These are phyloP conservation scores for Colletes collaris DNA, from an alignment of 2,888 invertebrate species.

Conservation along the genomic window DNA sequence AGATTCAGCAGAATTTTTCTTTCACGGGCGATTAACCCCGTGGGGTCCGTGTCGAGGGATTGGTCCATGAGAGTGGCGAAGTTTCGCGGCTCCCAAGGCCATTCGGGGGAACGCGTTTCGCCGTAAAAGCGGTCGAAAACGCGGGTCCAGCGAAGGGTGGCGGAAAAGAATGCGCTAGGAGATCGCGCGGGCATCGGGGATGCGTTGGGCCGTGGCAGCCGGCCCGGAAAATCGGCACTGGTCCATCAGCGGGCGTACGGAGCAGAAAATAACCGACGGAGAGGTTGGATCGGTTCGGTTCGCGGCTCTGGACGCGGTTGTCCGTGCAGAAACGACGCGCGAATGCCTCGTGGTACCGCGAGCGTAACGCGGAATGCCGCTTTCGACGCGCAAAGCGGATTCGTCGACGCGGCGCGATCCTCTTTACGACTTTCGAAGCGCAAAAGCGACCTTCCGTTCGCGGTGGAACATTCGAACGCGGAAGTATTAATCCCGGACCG, in stretches of 20 bases:
- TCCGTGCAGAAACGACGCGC: slow-evolving; percentile 67
- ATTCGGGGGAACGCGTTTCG: slow-evolving; percentile 16
- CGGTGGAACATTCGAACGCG: slow-evolving; percentile 69
- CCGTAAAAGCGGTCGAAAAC: slow-evolving; percentile 59
- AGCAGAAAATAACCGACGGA: slow-evolving; percentile 75
- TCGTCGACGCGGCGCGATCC: slow-evolving; percentile 40
- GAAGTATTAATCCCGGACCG: slow-evolving; percentile 74
- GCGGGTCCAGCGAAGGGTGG: slow-evolving; percentile 68
- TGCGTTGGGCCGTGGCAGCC: slow-evolving; percentile 65
- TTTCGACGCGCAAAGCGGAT: slow-evolving; percentile 61
- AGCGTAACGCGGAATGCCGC: slow-evolving; percentile 80
- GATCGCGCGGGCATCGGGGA: slow-evolving; percentile 41
- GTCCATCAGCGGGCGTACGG: slow-evolving; percentile 76
- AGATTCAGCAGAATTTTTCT: slow-evolving; percentile 3
- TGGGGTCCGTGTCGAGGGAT: background rate
- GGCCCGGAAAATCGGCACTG: slow-evolving; percentile 79
- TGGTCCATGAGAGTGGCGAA: slow-evolving; percentile 38
- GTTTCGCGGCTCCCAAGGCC: slow-evolving; percentile 53
- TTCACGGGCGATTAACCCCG: slow-evolving; percentile 46
- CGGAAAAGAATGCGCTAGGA: slow-evolving; percentile 68
- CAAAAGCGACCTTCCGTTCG: slow-evolving; percentile 35
- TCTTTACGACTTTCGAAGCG: slow-evolving; percentile 60
- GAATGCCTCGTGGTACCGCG: slow-evolving; percentile 79
- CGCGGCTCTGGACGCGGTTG: slow-evolving; percentile 22
- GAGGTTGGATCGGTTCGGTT: slow-evolving; percentile 6